A percentile compares a stretch with the other conserved stretches of the same genome.
Conservation (phyloP, 2,797 vertebrate genomes). For the Takifugu rubripes region DNA sequence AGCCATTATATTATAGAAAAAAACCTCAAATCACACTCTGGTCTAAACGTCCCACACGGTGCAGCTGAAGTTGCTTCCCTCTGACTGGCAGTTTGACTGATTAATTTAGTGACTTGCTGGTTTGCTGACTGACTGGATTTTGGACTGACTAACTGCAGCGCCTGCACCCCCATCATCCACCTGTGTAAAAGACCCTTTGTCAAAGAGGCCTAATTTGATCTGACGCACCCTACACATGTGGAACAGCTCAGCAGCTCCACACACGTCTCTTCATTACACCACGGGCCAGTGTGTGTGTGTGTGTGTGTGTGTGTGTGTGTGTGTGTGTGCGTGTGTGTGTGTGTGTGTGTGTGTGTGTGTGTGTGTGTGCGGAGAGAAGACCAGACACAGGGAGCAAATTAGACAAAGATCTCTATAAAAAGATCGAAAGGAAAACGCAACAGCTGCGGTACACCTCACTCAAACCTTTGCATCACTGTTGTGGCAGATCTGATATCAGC, state of each 20-base stretch:
- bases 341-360: slow-evolving; percentile 11
- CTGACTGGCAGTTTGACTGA: slow-evolving; percentile 49
- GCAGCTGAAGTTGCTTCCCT: slow-evolving; percentile 24
- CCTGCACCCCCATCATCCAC: slow-evolving; percentile 55
- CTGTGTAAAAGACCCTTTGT: slow-evolving; percentile 79
- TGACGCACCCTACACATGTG: slow-evolving; percentile 78
- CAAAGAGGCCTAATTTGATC: slow-evolving; percentile 73
- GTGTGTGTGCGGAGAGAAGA: slow-evolving; percentile 10
- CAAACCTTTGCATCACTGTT: background rate
- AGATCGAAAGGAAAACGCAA: slow-evolving; percentile 30
- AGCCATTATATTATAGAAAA: background rate
- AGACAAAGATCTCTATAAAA: slow-evolving; percentile 41
- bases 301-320: slow-evolving; percentile 13
- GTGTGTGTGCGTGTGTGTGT: slow-evolving; percentile 6
- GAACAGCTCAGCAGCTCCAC: slow-evolving; percentile 74
- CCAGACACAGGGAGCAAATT: slow-evolving; percentile 15
- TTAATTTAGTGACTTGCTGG: slow-evolving; percentile 1
- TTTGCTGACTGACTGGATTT: slow-evolving; percentile 48
- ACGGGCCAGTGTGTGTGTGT: slow-evolving; percentile 20
- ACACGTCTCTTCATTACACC: slow-evolving; percentile 56
- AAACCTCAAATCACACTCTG: slow-evolving; percentile 11
- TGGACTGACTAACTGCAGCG: slow-evolving; percentile 33
- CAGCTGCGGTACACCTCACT: slow-evolving; percentile 50
- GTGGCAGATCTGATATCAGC: too few relatives aligned
- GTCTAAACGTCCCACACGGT: slow-evolving; percentile 27